Percentiles rank a stretch among this genome's conserved stretches.
Evolutionary conservation across 2,888 invertebrate genomes (phyloP).

Genomic region (Dione juno): DNA sequence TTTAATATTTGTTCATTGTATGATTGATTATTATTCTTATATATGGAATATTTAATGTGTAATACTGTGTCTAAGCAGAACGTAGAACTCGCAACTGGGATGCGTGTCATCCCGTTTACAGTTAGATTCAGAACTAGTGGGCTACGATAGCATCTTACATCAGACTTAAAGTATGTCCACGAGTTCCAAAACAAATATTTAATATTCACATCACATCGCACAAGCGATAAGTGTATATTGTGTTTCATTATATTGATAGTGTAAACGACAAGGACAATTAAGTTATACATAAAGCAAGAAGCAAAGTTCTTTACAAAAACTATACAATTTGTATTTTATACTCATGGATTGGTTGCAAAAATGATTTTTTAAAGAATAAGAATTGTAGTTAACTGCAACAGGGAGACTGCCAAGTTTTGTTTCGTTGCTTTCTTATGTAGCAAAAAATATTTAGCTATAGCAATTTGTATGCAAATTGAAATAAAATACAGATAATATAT

Average conservation of each 20-base stretch:
- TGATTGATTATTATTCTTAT: too few species aligned
- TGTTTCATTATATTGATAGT: background rate
- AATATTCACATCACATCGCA: background rate
- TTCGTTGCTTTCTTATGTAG: background rate
- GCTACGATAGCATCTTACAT: too few species aligned
- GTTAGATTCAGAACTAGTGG: too few species aligned
- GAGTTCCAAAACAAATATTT: background rate
- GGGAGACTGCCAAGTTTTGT: conserved; percentile 9
- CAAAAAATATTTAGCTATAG: background rate
- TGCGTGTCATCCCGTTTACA: too few species aligned
- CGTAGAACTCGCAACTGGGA: too few species aligned
- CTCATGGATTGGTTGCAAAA: background rate
- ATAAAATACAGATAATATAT: background rate
- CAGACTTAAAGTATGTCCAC: too few species aligned
- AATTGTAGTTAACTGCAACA: conserved; percentile 4
- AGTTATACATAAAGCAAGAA: background rate
- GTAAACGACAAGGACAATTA: background rate
- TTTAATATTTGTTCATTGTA: too few species aligned
- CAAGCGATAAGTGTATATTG: background rate
- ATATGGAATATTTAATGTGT: too few species aligned
- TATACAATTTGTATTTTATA: background rate
- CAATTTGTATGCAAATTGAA: background rate
- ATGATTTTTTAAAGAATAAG: conserved; percentile 7
- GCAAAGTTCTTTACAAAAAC: conserved; percentile 7
- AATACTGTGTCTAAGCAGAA: too few species aligned